phyloP scores from a whole-genome alignment of 2,113 vertebrate genomes.

The Delphinus delphis region DNA sequence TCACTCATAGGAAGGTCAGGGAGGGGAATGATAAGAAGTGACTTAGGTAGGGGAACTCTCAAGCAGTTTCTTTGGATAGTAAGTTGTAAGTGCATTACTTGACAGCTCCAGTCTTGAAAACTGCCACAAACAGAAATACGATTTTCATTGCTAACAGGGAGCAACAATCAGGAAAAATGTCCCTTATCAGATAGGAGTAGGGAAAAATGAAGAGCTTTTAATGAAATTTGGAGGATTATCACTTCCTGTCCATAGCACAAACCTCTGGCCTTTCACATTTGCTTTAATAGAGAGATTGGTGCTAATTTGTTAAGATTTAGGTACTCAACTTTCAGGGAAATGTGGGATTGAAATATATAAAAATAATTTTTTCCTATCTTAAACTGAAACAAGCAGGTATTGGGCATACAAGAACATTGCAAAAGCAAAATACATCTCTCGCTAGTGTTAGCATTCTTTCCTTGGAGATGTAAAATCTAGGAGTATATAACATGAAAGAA shows the following conservation, averaged over 20 bases:
- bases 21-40: not conserved
- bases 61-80: constrained; percentile 19
- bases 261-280: constrained; percentile 44
- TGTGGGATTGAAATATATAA: not conserved
- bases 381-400: not conserved
- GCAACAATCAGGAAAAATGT: not conserved
- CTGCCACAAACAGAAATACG: not conserved
- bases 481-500: not conserved
- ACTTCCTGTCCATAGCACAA: not conserved
- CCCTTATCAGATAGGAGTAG: not conserved
- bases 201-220: not conserved
- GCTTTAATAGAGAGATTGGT: constrained; percentile 5
- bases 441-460: not conserved
- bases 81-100: not conserved
- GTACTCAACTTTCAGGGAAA: constrained; percentile 30
- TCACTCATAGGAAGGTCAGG: not conserved
- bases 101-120: constrained; percentile 33
- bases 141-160: not conserved
- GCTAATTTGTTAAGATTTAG: constrained; percentile 18
- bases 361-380: not conserved
- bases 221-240: not conserved
- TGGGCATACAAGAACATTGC: not conserved
- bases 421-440: constrained; percentile 3
- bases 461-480: not conserved
- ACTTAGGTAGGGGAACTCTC: not conserved